Evolutionary conservation across 1,140 invertebrate species (phyloP), one percentile per base, ranked within the genome.

Genomic region (Dendroctonus ponderosae): DNA sequence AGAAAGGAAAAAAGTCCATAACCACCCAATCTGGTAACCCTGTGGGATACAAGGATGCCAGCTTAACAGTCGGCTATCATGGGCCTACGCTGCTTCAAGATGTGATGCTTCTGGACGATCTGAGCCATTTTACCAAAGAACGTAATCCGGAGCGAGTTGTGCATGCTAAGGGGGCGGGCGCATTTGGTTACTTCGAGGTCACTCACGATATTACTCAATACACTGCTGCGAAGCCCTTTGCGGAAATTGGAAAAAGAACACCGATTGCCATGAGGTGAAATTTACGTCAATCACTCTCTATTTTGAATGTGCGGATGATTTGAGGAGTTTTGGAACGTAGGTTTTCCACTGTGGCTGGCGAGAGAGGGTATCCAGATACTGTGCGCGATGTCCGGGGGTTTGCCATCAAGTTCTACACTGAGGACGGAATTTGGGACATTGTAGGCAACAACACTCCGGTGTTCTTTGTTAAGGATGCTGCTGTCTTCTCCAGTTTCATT

Each of bases 111-210:
- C 77, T 97, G 14, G 97, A 99, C 82, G 94, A 98, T 80, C 89
- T 98, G 78, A 87, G 94, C 0, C 92, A 97, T 72, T 99, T 99
- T 79, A 89, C 91, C 77, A 85, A 96, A 43, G 97, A 99, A 79
- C 84, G 97, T 60, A 98, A 99, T 73, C 96, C 97, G 0, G 97
- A 99, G 79, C 85, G 97, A 75, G 96, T 98, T 0, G 97, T 98
- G 0, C 96, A 99, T 80, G 97, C 96, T 0, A 98, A 98, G 81
- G 97, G 96, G 73, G 93, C 91, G 60, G 96, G 95, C 72, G 97
- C 96, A 11, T 98, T 98, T 82, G 97, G 97, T 3, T 96, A 96
- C 76, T 97, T 98, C 79, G 94, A 98, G 79, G 87, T 91, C 0
- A 95, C 91, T 1, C 87, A 94, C 75, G 90, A 94, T 74, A 91